Percentiles rank a stretch among this genome's conserved stretches.
Evolutionary conservation across 1,140 invertebrate species (phyloP).

Genomic region (Tetramorium parvispinum): DNA sequence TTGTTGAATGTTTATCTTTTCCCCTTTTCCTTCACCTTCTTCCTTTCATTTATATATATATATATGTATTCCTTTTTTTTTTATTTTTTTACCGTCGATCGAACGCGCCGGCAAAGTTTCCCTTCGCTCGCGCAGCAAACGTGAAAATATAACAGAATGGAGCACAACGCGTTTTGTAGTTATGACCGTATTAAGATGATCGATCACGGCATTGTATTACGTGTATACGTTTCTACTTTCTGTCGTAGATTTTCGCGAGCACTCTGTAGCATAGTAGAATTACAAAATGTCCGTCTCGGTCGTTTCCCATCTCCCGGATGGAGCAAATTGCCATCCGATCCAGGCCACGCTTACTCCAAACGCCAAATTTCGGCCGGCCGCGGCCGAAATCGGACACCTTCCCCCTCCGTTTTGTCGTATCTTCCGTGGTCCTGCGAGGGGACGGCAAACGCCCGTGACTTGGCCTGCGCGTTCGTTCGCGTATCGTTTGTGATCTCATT

Average conservation of each 20-base stretch:
- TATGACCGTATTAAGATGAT: background rate
- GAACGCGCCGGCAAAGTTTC: conserved; percentile 34
- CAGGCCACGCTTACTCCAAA: background rate
- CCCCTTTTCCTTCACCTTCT: background rate
- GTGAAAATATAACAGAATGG: conserved; percentile 34
- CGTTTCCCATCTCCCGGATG: background rate
- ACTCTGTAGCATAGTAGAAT: background rate
- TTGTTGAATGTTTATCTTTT: conserved; percentile 65
- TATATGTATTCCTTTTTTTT: conserved; percentile 1
- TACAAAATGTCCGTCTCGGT: background rate
- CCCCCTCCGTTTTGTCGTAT: background rate
- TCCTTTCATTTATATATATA: conserved; percentile 9
- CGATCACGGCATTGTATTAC: conserved; percentile 7
- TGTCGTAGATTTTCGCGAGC: conserved; percentile 2
- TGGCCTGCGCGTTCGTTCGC: conserved; percentile 59
- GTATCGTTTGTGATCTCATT: conserved; percentile 72
- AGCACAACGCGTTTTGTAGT: background rate
- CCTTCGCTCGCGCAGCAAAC: conserved; percentile 47
- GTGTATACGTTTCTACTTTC: conserved; percentile 8
- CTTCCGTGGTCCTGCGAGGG: background rate
- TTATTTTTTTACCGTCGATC: conserved; percentile 65
- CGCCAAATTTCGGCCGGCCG: background rate
- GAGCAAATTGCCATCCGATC: background rate
- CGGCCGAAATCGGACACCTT: background rate
- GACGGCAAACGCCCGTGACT: conserved; percentile 36